Conservation (phyloP, 2,797 vertebrate species). For the Cygnus olor region DNA sequence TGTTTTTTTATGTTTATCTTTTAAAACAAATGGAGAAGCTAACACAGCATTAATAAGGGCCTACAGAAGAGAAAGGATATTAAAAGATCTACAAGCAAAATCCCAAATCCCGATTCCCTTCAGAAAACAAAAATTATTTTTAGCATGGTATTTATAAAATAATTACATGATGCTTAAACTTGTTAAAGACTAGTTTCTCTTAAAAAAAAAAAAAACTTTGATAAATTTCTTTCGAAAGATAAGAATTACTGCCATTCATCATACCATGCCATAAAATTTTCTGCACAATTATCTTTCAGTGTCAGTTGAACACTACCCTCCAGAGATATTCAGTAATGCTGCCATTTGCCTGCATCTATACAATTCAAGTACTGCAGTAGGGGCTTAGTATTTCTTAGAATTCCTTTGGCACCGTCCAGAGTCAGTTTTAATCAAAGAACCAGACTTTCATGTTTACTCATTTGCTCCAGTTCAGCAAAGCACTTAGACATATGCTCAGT, state of each 20-base stretch:
- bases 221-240: neutral
- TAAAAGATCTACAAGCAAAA: slow-evolving; percentile 49
- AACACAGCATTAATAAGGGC: slow-evolving; percentile 25
- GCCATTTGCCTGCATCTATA: neutral
- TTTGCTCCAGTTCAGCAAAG: neutral
- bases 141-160: slow-evolving; percentile 47
- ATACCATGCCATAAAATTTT: neutral
- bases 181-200: neutral
- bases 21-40: neutral
- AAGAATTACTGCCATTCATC: neutral
- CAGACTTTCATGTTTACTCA: neutral
- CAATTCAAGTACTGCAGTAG: neutral
- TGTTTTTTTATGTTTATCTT: neutral
- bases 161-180: neutral
- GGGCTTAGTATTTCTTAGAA: neutral
- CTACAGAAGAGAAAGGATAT: neutral
- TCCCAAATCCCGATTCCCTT: slow-evolving; percentile 46
- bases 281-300: neutral
- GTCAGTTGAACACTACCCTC: neutral
- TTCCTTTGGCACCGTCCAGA: neutral
- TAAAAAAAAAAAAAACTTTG: neutral
- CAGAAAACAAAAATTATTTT: slow-evolving; percentile 62
- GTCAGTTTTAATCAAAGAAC: neutral
- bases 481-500: accelerated
- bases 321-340: neutral